Conservation (phyloP, 2,888 invertebrate species). For the Anoplius nigerrimus region DNA sequence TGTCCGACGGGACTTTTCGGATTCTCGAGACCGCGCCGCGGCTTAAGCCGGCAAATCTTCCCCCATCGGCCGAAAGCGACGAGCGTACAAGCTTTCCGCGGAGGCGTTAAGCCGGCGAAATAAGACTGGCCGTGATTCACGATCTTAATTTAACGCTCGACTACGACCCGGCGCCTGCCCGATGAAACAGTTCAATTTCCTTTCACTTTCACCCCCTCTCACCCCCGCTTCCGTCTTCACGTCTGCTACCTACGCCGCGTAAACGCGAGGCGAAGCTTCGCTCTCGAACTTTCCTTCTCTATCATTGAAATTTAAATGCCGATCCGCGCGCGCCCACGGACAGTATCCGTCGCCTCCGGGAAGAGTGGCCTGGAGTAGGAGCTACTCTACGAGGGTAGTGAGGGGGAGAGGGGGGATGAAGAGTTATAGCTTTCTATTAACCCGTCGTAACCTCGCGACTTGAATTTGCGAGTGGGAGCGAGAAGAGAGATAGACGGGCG, state of each 20-base stretch:
- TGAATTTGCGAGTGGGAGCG: slow-evolving; percentile 18
- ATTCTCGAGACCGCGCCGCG: too few species aligned
- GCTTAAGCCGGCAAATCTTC: too few species aligned
- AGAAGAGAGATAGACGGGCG: neutral
- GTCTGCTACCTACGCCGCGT: too few species aligned
- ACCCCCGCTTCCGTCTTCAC: neutral
- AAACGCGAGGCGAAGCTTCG: neutral
- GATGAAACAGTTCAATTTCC: neutral
- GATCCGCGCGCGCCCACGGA: neutral
- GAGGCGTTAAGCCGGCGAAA: too few species aligned
- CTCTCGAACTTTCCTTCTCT: slow-evolving; percentile 3
- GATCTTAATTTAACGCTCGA: too few species aligned
- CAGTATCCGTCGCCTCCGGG: slow-evolving; percentile 10
- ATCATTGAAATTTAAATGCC: slow-evolving; percentile 37
- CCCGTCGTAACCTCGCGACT: slow-evolving; percentile 32
- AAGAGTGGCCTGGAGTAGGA: neutral
- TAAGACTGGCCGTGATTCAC: too few species aligned
- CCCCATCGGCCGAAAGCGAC: too few species aligned
- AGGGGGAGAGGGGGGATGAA: slow-evolving; percentile 27
- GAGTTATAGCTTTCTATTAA: slow-evolving; percentile 48
- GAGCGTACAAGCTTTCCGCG: too few species aligned
- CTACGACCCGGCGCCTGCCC: too few species aligned
- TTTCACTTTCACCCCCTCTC: neutral
- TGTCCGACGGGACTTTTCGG: too few species aligned
- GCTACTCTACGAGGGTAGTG: too few species aligned